A percentile compares a stretch with the other conserved stretches of the same genome.
Conservation (phyloP, 1,140 invertebrate species). For the Latrodectus geometricus region DNA sequence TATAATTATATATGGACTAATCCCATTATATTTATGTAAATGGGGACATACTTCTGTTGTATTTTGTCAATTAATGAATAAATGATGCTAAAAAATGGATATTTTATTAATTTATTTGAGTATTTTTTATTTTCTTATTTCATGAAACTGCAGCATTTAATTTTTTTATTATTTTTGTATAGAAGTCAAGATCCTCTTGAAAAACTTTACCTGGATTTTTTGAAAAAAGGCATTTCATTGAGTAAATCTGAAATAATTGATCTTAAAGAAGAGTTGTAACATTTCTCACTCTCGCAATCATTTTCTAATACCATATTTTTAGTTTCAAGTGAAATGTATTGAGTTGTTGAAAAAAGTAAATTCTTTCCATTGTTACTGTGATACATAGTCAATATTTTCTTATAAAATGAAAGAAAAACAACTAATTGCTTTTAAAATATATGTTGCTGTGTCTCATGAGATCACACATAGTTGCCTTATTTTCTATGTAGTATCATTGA, state of each 20-base stretch:
- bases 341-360: not conserved
- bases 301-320: not conserved
- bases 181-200: conserved; percentile 46
- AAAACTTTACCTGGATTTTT: conserved; percentile 36
- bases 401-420: not conserved
- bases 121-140: not conserved
- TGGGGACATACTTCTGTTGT: not conserved
- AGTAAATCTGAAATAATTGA: conserved; percentile 13
- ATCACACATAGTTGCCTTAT: too few species aligned
- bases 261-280: not conserved
- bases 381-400: not conserved
- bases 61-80: not conserved
- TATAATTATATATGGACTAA: not conserved
- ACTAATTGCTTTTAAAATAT: too few species aligned
- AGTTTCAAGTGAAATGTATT: not conserved
- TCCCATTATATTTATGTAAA: not conserved
- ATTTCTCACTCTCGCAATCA: not conserved
- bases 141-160: not conserved
- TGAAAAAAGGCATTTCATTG: conserved; percentile 23
- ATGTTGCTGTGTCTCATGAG: too few species aligned
- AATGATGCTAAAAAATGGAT: not conserved
- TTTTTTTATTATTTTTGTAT: conserved; percentile 2
- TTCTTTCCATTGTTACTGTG: not conserved
- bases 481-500: too few species aligned
- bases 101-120: not conserved